A percentile compares a stretch with the other conserved stretches of the same genome.
These are phyloP conservation scores for Mythimna ferrago DNA, from an alignment of 2,888 invertebrate genomes.

Conservation along the genomic window DNA sequence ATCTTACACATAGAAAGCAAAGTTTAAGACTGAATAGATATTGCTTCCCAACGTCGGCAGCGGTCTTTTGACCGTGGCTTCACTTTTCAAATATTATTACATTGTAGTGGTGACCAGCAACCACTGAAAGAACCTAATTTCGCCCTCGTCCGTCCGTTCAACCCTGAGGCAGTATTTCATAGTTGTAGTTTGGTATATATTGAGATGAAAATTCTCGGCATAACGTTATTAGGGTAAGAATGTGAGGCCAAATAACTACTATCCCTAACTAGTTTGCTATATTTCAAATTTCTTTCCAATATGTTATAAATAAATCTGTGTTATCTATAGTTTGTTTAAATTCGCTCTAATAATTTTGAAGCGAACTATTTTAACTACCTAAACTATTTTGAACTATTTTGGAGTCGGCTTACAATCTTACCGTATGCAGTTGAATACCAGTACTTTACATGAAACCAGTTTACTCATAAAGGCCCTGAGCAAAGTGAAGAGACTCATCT, in stretches of 20 bases:
- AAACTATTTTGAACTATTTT: neutral
- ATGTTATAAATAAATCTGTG: neutral
- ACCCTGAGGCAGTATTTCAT: slow-evolving; percentile 36
- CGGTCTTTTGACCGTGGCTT: slow-evolving; percentile 15
- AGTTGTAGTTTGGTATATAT: slow-evolving; percentile 36
- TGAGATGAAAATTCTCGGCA: slow-evolving; percentile 48
- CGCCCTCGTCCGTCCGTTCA: slow-evolving; percentile 13
- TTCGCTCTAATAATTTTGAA: neutral
- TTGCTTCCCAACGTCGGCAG: slow-evolving; percentile 12
- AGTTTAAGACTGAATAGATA: slow-evolving; percentile 3
- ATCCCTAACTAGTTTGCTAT: slow-evolving; percentile 11
- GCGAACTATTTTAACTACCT: neutral
- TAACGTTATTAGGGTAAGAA: slow-evolving; percentile 29
- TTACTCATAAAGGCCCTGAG: too few species aligned
- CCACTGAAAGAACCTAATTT: slow-evolving; percentile 38
- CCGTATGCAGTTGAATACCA: neutral
- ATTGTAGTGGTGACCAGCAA: slow-evolving; percentile 19
- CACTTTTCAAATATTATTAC: slow-evolving; percentile 44
- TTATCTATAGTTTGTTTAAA: neutral
- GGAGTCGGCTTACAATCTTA: neutral
- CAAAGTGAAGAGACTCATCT: too few species aligned
- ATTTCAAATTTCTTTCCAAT: slow-evolving; percentile 5
- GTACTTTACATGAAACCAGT: too few species aligned
- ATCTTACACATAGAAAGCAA: neutral
- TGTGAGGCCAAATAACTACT: slow-evolving; percentile 23